A percentile compares a stretch with the other conserved stretches of the same genome.
These are phyloP conservation scores for Nematolebias whitei DNA, from an alignment of 2,113 vertebrate species.

Conservation along the genomic window DNA sequence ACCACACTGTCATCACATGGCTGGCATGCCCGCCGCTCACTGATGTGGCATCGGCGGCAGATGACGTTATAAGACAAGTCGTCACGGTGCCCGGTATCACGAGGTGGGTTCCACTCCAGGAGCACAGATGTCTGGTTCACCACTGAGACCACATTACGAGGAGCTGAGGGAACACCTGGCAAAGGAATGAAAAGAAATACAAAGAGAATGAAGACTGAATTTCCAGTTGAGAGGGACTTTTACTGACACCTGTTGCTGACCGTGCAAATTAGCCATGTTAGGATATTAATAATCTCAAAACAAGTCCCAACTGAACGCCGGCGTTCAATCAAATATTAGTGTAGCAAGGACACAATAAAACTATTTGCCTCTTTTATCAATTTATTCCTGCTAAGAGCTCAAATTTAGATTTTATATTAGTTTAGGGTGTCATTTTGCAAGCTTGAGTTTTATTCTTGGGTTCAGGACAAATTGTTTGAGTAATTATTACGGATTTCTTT, in stretches of 20 bases:
- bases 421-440: too few relatives aligned
- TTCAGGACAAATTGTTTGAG: too few relatives aligned
- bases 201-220: neutral
- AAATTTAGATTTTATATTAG: too few relatives aligned
- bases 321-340: neutral
- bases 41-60: slow-evolving; percentile 90
- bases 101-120: slow-evolving; percentile 93
- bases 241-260: neutral
- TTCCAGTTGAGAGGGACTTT: neutral
- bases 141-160: slow-evolving; percentile 92
- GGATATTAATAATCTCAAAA: neutral
- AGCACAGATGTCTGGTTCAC: slow-evolving; percentile 96
- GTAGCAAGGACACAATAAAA: too few relatives aligned
- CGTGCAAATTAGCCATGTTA: neutral
- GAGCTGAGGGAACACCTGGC: slow-evolving; percentile 91
- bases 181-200: neutral
- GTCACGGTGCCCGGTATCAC: slow-evolving; percentile 89
- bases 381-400: too few relatives aligned
- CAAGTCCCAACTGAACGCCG: neutral
- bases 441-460: too few relatives aligned
- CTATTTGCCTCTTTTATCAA: too few relatives aligned
- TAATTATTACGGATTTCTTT: too few relatives aligned
- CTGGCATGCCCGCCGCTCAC: slow-evolving; percentile 87
- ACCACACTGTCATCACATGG: slow-evolving; percentile 92
- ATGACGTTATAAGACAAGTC: slow-evolving; percentile 95